Base-by-base conservation (phyloP, 2,113 vertebrate species). In the Ardeotis arabs region DNA sequence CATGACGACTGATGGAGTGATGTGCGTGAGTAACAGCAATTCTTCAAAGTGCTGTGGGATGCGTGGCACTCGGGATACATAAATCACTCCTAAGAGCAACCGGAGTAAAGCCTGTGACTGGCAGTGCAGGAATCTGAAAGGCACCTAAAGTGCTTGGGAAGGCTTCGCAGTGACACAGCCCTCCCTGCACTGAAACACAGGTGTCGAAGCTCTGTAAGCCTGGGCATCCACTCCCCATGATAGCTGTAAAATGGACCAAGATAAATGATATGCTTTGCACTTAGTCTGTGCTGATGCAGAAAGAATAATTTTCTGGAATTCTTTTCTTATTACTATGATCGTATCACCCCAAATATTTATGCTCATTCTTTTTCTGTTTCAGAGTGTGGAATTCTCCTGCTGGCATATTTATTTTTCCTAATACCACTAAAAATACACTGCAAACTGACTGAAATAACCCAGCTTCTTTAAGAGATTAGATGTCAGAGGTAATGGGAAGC, bases 11-110 rank as follows among this genome's bases (percentile, higher is more conserved):
- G 28, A 28, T 41, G 33, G 45, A 80, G 44, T 6, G 44, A 59
- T 20, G 28, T 0, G 20, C 64, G 60, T 24, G 44, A 66, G 45
- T 29, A 44, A 77, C 2, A 6, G 44, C 63, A 72, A 35, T 33
- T 77, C 50, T 33, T 14, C 7, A 25, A 50, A 74, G 66, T 14
- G 78, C 24, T 22, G 60, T 27, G 66, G n/a, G 56, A 55, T 12
- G n/a, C 4, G 3, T 16, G 7, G 8, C 60, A 52, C 45, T 27
- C 0, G 0, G 31, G 14, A 0, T 24, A 44, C 52, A 50, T 68
- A 70, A 84, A 84, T 84, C 62, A 39, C 47, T 63, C 31, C 5
- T 28, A 39, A 67, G n/a, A 75, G 77, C 82, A 70, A 58, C 45
- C 47, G 60, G 24, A 89, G 7, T 6, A 50, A 59, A 81, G 70